Base-by-base conservation (phyloP, 2,888 invertebrate genomes). In the Thecophora atra region DNA sequence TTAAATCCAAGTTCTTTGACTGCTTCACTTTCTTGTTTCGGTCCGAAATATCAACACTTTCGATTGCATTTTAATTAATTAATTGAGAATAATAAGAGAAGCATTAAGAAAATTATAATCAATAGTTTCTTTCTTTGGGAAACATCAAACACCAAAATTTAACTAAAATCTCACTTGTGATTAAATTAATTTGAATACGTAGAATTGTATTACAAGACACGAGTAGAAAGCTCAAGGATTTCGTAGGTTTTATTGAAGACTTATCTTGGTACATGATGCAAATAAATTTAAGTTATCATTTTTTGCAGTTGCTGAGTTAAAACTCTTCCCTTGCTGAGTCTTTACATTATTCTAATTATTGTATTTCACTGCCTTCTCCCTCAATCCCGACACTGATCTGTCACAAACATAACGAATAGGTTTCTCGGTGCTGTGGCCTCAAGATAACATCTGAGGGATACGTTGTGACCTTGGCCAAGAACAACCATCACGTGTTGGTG, bases 401-500 rank as follows among this genome's bases (percentile, higher is more conserved):
- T 15, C 26, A 56, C 65, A n/a, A 70, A 51, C 19, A 37, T 70
- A 58, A 47, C 19, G 47, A 44, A n/a, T 51, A 98, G 94, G 98
- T 98, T 77, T 97, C 97, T 78, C 95, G 98, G 83, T 98, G 98
- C 90, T 98, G 98, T 87, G 98, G 98, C 77, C 89, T 98, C 84
- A 98, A 98, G 89, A 97, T 98, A 83, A 98, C 98, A 72, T 95
- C 96, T 24, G 97, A 98, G 88, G 98, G 98, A 79, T 97, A 96
- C 88, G 94, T 98, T 81, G 95, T 96, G 80, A 96, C 98, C 78
- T 89, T 98, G 88, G 98, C 98, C 86, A 98, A 98, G 90, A 98
- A 98, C 90, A 98, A 98, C 89, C 98, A 98, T 88, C 97, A 98
- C 88, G 98, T 98, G 84, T 92, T 98, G 88, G 96, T 98, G 87